Evolutionary conservation across 2,113 vertebrate species (phyloP), one percentile per base, ranked within the genome.

Genomic region (Aspidoscelis tigris): DNA sequence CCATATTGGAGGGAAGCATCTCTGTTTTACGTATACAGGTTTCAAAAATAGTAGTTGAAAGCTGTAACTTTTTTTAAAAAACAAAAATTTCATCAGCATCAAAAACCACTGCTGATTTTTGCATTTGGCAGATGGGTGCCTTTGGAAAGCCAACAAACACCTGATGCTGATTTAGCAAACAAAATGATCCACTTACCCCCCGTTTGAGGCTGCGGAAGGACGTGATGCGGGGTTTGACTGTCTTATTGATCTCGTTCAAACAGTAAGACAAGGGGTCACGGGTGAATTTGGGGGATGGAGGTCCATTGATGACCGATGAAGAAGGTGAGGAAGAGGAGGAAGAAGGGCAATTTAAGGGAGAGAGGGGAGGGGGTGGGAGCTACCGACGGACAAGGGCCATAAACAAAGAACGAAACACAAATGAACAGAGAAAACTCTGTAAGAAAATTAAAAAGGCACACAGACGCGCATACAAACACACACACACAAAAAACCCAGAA

Each of bases 161-260:
- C 18, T 14, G 53, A 66, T 21, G 39, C 21, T 39, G 47, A 65
- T 41, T 68, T 39, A 68, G 69, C 80, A 82, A 78, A 73, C 47
- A 73, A 58, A 82, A 55, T 9, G 16, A 39, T 84, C 88, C 88
- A 98, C 97, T 98, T 97, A 98, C 97, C 97, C 96, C 96, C 96
- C 96, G 96, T 93, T 95, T 96, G 88, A 97, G 95, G 87, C 96
- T 98, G 96, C 97, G 95, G 96, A 98, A 97, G 93, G 97, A 97
- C 78, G 96, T 96, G 94, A 98, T 97, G 97, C 97, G 95, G 89
- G 97, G 97, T 97, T 98, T 98, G 96, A 98, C 97, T 91, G 97
- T 97, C 96, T 97, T 98, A 98, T 97, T 98, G 96, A 98, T 97
- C 96, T 98, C 97, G 91, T 97, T 98, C 96, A 98, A 97, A 97